phyloP scores from a whole-genome alignment of 2,113 vertebrate genomes.

The Atherinomorus stipes region DNA sequence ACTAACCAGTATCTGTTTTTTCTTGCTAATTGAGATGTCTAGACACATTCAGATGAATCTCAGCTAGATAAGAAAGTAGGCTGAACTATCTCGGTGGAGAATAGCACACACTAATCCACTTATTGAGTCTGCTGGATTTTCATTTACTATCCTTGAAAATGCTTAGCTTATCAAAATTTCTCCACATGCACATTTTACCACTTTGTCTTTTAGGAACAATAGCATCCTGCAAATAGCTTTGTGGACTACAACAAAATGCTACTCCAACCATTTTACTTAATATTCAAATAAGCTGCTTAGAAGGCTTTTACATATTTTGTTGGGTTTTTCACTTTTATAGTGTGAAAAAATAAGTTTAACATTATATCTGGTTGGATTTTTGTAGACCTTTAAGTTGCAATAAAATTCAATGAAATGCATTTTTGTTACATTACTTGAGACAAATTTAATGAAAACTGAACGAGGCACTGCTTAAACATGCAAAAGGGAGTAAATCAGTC shows the following conservation, averaged over 20 bases:
- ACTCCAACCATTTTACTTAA: slow-evolving; percentile 46
- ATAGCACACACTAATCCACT: slow-evolving; percentile 75
- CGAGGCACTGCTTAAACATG: not conserved
- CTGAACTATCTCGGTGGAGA: slow-evolving; percentile 67
- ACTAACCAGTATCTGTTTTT: slow-evolving; percentile 47
- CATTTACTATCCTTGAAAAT: slow-evolving; percentile 62
- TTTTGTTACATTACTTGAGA: not conserved
- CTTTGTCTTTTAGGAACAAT: slow-evolving; percentile 80
- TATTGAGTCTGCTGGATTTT: slow-evolving; percentile 66
- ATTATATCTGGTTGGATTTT: not conserved
- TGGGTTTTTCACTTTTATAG: not conserved
- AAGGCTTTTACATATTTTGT: not conserved
- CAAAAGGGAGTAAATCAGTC: not conserved
- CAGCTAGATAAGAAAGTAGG: slow-evolving; percentile 77
- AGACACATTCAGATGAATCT: slow-evolving; percentile 81
- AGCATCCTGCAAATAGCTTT: slow-evolving; percentile 57
- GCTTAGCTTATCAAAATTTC: slow-evolving; percentile 76
- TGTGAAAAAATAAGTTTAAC: not conserved
- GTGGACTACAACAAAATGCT: slow-evolving; percentile 52
- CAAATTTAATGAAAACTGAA: not conserved
- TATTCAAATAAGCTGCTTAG: slow-evolving; percentile 56
- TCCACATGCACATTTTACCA: slow-evolving; percentile 75
- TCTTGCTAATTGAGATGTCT: slow-evolving; percentile 80
- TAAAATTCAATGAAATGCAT: not conserved
- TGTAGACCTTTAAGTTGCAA: not conserved